Conservation (phyloP, 2,888 invertebrate species). For the Zonitis immaculata region DNA sequence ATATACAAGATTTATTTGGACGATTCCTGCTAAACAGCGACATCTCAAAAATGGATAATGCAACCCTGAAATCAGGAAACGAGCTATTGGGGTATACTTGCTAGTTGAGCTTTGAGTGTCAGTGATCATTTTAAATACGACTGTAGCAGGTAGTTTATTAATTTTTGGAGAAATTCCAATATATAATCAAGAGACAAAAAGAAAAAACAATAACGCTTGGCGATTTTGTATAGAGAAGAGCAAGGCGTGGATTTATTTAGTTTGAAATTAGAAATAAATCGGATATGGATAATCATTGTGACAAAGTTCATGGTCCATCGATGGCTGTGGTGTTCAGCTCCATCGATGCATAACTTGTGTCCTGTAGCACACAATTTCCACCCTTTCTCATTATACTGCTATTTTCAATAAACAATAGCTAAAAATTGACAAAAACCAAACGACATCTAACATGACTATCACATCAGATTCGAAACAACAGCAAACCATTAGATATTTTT, state of each 20-base stretch:
- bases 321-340: slow-evolving; percentile 21
- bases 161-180: too few species aligned
- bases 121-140: too few species aligned
- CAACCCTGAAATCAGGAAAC: too few species aligned
- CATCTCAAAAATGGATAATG: too few species aligned
- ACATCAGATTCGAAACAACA: not conserved
- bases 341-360: slow-evolving; percentile 21
- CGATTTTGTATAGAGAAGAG: not conserved
- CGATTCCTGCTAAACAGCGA: too few species aligned
- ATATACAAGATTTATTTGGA: too few species aligned
- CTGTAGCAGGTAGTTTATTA: too few species aligned
- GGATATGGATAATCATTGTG: slow-evolving; percentile 23
- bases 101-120: too few species aligned
- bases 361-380: slow-evolving; percentile 1
- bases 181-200: too few species aligned
- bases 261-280: slow-evolving; percentile 22
- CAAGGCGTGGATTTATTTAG: slow-evolving; percentile 9
- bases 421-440: not conserved
- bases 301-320: slow-evolving; percentile 24
- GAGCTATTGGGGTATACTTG: too few species aligned
- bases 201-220: not conserved
- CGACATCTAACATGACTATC: not conserved
- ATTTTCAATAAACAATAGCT: too few species aligned
- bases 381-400: not conserved
- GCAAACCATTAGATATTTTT: not conserved